Evolutionary conservation across 2,888 invertebrate species (phyloP).

Genomic region (Archaeoteleia sp.): DNA sequence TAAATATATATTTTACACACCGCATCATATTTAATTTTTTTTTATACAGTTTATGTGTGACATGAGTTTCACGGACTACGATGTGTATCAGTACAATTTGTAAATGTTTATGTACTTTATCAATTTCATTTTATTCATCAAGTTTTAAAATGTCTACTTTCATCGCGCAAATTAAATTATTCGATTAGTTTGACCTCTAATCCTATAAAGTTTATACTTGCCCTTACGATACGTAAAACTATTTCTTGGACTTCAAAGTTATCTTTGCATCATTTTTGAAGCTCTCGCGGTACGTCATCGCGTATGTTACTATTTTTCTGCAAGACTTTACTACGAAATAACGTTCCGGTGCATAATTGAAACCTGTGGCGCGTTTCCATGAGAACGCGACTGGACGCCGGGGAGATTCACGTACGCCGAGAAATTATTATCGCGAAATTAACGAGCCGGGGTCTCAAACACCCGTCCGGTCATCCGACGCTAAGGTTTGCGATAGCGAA

Average conservation of each 20-base stretch:
- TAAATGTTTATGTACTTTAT: too few relatives aligned
- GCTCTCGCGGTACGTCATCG: background rate
- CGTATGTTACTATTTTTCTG: conserved; percentile 20
- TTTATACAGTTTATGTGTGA: too few relatives aligned
- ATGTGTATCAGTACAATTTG: too few relatives aligned
- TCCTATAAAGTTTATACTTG: too few relatives aligned
- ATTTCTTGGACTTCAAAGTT: background rate
- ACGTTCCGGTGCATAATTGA: conserved; percentile 43
- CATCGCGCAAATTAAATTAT: too few relatives aligned
- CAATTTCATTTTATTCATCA: too few relatives aligned
- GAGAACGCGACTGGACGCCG: conserved; percentile 28
- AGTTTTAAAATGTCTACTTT: too few relatives aligned
- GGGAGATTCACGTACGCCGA: conserved; percentile 46
- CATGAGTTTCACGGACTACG: too few relatives aligned
- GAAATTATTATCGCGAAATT: conserved; percentile 51
- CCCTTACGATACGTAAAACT: too few relatives aligned
- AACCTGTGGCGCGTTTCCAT: conserved; percentile 36
- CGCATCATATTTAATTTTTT: too few relatives aligned
- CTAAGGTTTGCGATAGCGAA: conserved; percentile 22
- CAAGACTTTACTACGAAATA: conserved; percentile 29
- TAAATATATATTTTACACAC: too few relatives aligned
- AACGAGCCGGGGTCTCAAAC: conserved; percentile 37
- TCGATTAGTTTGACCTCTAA: too few relatives aligned
- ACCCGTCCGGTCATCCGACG: conserved; percentile 31
- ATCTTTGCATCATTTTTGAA: background rate